Base-by-base conservation (phyloP, 2,797 vertebrate species). In the Enteromius argenteus region DNA sequence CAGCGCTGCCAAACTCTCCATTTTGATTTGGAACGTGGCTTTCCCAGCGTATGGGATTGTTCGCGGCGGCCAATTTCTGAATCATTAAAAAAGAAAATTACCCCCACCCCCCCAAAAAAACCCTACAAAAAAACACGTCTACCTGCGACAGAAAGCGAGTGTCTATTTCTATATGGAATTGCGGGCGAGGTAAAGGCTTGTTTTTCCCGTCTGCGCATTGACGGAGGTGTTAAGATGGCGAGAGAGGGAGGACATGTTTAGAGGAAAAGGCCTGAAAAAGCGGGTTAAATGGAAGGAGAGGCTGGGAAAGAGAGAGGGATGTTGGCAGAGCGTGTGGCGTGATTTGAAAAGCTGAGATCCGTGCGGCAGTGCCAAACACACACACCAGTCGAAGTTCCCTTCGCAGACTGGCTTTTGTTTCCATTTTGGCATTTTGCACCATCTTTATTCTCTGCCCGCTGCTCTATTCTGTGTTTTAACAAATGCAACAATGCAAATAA, bases 291-390 rank as follows among this genome's bases (percentile, higher is more conserved):
- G 80, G 58, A 60, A 35, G 75, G 85, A 71, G 73, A 86, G 85
- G 86, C 77, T 67, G 78, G 84, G 84, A 89, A 89, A 86, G 87
- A 87, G 90, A 83, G 86, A 91, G 84, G 85, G 81, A 87, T 81
- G 92, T 92, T 95, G 95, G 95, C 88, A 90, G 87, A 87, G 89
- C 79, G 80, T 88, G 73, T 80, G 83, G 84, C 92, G 67, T 67
- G 86, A 82, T 95, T 95, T 94, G 93, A 95, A 95, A 94, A 95
- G 92, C 94, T 94, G 95, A 94, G 94, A 95, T 90, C 93, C 90
- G 90, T 90, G 92, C 91, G 89, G 91, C 51, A 90, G 91, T 94
- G 95, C 95, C 95, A 94, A 94, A 91, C 93, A 92, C 92, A 91
- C 91, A 90, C 93, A 91, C 93, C 89, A 92, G 93, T 90, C 93